phyloP scores from a whole-genome alignment of 2,113 vertebrate species.

The Laterallus jamaicensis region DNA sequence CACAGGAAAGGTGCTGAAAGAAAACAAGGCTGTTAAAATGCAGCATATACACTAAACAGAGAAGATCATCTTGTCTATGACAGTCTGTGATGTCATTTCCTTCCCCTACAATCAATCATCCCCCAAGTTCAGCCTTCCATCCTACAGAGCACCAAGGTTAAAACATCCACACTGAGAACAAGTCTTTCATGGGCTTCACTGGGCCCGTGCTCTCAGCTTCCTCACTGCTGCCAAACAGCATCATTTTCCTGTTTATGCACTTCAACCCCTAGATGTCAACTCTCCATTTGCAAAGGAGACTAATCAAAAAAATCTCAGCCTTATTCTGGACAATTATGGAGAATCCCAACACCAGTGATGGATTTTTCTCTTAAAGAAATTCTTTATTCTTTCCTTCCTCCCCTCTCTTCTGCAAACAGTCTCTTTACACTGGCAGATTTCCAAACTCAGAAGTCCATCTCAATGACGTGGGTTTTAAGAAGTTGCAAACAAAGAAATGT shows the following conservation, averaged over 20 bases:
- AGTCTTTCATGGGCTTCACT: neutral
- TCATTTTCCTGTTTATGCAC: neutral
- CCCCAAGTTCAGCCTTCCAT: neutral
- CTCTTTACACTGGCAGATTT: neutral
- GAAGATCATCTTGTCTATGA: neutral
- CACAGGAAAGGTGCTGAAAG: constrained; percentile 92
- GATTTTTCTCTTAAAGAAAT: neutral
- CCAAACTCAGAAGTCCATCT: neutral
- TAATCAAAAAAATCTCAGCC: neutral
- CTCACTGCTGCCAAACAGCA: neutral
- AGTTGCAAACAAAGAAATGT: neutral
- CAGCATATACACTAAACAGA: neutral
- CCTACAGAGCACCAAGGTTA: neutral
- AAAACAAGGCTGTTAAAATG: neutral
- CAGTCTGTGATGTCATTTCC: neutral
- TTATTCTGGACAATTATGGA: neutral
- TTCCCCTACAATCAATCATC: neutral
- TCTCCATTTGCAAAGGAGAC: neutral
- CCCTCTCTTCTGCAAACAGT: neutral
- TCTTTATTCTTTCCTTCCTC: neutral
- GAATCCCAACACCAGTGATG: neutral
- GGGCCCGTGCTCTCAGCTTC: neutral
- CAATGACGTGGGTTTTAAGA: neutral
- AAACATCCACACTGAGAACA: neutral
- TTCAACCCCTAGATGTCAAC: neutral